Base-by-base conservation (phyloP, 2,113 vertebrate genomes). In the Sula dactylatra region DNA sequence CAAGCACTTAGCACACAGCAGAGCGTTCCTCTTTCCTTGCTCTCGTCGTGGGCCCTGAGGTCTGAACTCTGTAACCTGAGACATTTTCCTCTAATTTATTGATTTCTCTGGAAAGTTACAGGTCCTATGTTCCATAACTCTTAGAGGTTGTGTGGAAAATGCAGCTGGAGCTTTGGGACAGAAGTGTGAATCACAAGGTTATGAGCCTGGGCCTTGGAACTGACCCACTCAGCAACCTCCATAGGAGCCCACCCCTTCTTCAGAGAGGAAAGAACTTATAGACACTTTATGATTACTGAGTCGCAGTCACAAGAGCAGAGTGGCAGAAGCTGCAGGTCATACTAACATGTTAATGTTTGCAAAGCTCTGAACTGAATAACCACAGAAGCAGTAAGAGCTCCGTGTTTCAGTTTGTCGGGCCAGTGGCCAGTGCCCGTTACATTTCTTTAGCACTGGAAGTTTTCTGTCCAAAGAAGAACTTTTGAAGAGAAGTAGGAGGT, bases 331-430 rank as follows among this genome's bases (percentile, higher is more conserved):
- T 55, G 82, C 69, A 25, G 27, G 34, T 93, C 67, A 40, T 93
- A 13, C 44, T 87, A 82, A 56, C 5, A 6, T 62, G 89, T 95
- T 97, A 94, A 92, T 93, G 69, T 96, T 95, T 97, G 74, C 94
- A 95, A 64, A 94, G 59, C 69, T 90, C 29, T 94, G 83, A 93
- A 90, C 79, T 81, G 38, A 71, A 40, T 62, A 64, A 71, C 69
- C 72, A 19, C 9, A 2, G 66, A 55, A 81, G 72, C 82, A 78
- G 61, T 64, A 54, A 74, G 31, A 80, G 45, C 79, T 88, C 49
- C 25, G 42, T 62, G n/a, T 88, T 84, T 74, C 84, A 47, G 31
- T 56, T 76, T 65, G 29, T 85, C 0, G 0, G 38, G 32, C 58
- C 62, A 29, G 29, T 45, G 55, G 32, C 67, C 22, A 47, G 5